Conservation (phyloP, 2,797 vertebrate species). For the Hippopotamyrus pictus region DNA sequence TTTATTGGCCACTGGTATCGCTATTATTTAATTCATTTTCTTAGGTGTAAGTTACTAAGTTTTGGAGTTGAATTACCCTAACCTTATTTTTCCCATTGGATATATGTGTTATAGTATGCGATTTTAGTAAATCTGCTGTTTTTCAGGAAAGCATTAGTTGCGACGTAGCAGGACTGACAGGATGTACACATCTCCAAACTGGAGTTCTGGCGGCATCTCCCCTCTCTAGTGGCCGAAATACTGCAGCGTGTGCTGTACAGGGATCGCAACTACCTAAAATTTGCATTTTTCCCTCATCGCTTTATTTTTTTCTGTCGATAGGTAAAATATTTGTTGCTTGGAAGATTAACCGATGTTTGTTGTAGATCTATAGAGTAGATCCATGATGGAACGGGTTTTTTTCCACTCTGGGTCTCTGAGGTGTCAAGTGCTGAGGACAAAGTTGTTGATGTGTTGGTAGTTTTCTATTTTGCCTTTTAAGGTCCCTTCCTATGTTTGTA, state of each 20-base stretch:
- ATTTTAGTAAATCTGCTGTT: background rate
- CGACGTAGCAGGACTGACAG: background rate
- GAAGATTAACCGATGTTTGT: background rate
- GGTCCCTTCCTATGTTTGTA: background rate
- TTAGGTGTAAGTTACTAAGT: background rate
- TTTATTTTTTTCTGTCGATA: background rate
- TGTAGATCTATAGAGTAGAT: background rate
- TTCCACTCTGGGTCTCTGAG: background rate
- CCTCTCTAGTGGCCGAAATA: background rate
- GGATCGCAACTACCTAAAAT: background rate
- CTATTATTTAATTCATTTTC: background rate
- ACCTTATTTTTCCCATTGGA: background rate
- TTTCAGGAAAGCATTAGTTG: background rate
- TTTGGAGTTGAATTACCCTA: background rate
- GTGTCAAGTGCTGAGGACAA: background rate
- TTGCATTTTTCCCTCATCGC: background rate
- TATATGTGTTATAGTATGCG: background rate
- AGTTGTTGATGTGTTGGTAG: background rate
- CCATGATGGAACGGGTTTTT: background rate
- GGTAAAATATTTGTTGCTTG: background rate
- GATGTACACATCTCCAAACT: background rate
- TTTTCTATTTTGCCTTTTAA: background rate
- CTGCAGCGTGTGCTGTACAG: background rate
- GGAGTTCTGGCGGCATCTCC: background rate
- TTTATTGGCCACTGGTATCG: background rate